These are phyloP conservation scores for Trachemys scripta DNA, from an alignment of 2,113 vertebrate species.

Conservation along the genomic window DNA sequence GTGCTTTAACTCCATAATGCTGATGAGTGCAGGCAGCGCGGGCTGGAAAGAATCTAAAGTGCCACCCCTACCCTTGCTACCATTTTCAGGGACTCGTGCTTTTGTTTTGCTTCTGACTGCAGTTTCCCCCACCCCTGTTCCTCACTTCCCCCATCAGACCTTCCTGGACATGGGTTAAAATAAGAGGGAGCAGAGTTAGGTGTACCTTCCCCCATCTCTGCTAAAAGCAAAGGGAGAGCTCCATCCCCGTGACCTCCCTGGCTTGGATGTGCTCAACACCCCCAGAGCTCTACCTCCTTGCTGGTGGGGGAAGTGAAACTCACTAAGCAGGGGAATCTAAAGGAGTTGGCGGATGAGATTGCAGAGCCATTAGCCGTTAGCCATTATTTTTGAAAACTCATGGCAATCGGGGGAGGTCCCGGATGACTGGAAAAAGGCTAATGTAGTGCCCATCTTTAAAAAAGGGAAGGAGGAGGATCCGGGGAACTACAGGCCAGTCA, in stretches of 20 bases:
- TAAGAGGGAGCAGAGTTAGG: neutral
- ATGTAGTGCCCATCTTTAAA: too few species aligned
- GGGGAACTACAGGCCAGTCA: too few species aligned
- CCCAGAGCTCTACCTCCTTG: neutral
- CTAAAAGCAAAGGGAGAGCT: rapidly evolving
- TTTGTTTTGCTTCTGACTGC: slow-evolving; percentile 56
- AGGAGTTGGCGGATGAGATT: too few species aligned
- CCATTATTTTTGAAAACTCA: too few species aligned
- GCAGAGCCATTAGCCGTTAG: too few species aligned
- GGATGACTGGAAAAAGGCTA: too few species aligned
- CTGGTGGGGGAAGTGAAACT: rapidly evolving
- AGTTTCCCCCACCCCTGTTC: neutral
- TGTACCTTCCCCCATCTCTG: rapidly evolving
- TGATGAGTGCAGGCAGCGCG: rapidly evolving
- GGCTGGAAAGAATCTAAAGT: neutral
- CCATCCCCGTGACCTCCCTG: rapidly evolving
- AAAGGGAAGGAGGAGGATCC: too few species aligned
- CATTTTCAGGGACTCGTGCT: slow-evolving; percentile 38
- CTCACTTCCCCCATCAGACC: neutral
- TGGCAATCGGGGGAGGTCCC: too few species aligned
- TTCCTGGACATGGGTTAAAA: neutral
- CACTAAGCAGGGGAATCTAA: neutral
- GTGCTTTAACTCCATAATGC: rapidly evolving
- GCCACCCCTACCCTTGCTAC: rapidly evolving
- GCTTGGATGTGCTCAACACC: rapidly evolving